Percentiles rank a stretch among this genome's conserved stretches.
These are phyloP conservation scores for Solea solea DNA, from an alignment of 2,113 vertebrate genomes.

Conservation along the genomic window DNA sequence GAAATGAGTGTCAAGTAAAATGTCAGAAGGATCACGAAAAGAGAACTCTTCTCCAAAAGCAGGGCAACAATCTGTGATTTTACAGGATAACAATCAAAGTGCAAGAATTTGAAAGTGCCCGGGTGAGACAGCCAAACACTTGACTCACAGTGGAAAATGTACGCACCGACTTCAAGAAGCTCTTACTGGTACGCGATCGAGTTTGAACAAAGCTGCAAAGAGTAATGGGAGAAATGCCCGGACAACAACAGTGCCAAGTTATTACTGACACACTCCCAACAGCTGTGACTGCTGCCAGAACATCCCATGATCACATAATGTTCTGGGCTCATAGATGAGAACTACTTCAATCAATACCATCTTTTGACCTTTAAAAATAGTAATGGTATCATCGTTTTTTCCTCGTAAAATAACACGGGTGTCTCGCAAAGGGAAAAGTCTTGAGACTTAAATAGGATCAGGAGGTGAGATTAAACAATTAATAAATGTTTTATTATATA, in stretches of 20 bases:
- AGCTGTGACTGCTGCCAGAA: slow-evolving; percentile 10
- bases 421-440: too few species aligned
- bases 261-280: neutral
- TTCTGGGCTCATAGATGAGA: neutral
- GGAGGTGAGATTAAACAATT: too few species aligned
- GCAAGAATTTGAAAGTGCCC: slow-evolving; percentile 8
- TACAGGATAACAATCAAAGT: neutral
- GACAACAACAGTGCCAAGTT: neutral
- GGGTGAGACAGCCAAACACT: neutral
- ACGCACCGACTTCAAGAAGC: neutral
- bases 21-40: neutral
- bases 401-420: too few species aligned
- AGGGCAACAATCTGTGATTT: neutral
- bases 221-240: slow-evolving; percentile 6
- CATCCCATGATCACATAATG: neutral
- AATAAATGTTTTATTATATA: too few species aligned
- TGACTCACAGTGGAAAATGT: slow-evolving; percentile 18
- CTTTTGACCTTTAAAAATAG: neutral
- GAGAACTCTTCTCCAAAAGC: too few species aligned
- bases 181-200: neutral
- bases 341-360: neutral
- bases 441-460: too few species aligned
- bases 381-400: too few species aligned
- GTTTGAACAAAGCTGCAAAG: slow-evolving; percentile 11
- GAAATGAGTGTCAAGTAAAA: neutral